Evolutionary conservation across 2,888 invertebrate genomes (phyloP).

Genomic region (Hypomecis punctinalis): DNA sequence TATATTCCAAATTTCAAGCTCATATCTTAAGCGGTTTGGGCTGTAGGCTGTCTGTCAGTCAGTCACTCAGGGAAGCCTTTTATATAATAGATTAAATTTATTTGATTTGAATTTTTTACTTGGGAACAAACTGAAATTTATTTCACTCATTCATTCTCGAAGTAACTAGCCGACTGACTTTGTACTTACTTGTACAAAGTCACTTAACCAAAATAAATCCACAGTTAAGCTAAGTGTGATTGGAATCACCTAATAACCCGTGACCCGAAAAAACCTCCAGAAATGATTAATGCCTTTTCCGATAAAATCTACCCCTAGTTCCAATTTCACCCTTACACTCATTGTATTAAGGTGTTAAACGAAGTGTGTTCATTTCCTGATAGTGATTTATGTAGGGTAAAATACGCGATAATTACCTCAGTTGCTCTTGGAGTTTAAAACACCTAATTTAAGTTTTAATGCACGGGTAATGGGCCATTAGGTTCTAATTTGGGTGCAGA

Average conservation of each 20-base stretch:
- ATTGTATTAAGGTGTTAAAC: conserved; percentile 34
- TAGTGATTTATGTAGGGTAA: conserved; percentile 42
- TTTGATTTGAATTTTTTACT: no score
- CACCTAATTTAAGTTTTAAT: conserved; percentile 39
- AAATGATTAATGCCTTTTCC: conserved; percentile 42
- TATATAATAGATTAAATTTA: no score
- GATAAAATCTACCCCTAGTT: conserved; percentile 39
- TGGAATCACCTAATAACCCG: conserved; percentile 44
- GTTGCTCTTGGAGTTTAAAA: conserved; percentile 36
- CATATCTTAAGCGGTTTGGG: no score
- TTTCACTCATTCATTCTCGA: no score
- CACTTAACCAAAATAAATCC: conserved; percentile 13
- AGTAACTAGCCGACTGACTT: no score
- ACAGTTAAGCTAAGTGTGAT: conserved; percentile 42
- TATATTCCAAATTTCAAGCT: no score
- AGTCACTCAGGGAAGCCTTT: no score
- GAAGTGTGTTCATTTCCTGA: conserved; percentile 25
- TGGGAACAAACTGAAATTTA: no score
- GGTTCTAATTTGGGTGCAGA: conserved; percentile 29
- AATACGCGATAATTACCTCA: conserved; percentile 43
- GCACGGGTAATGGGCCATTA: conserved; percentile 38
- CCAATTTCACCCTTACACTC: conserved; percentile 31
- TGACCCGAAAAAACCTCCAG: conserved; percentile 44
- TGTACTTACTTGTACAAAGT: no score
- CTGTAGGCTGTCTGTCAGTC: no score